phyloP scores from a whole-genome alignment of 1,140 invertebrate species.

The Ceratosolen fusciceps region DNA sequence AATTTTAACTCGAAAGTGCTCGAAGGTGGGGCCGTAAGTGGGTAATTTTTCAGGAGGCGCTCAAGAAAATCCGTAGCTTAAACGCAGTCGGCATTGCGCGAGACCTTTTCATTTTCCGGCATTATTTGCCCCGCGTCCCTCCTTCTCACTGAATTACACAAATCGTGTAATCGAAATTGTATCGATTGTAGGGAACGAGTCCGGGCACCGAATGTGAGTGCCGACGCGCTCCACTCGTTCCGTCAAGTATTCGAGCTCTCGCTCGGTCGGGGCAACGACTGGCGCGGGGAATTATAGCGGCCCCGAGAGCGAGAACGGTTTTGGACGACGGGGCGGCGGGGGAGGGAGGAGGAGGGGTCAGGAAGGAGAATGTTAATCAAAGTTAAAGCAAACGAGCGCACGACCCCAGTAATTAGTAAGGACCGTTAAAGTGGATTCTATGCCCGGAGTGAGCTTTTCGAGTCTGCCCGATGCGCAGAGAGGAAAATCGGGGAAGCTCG shows the following conservation, averaged over 20 bases:
- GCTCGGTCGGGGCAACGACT: constrained; percentile 20
- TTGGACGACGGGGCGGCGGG: constrained; percentile 20
- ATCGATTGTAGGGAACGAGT: constrained; percentile 49
- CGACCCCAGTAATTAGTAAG: constrained; percentile 59
- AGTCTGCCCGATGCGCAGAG: constrained; percentile 3
- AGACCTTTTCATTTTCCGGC: background rate
- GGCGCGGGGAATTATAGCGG: constrained; percentile 39
- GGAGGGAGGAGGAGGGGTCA: constrained; percentile 10
- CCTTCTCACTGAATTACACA: constrained; percentile 16
- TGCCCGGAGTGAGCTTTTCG: constrained; percentile 34
- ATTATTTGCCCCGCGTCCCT: background rate
- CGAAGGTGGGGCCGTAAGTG: background rate
- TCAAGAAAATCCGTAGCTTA: background rate
- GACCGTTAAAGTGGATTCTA: constrained; percentile 59
- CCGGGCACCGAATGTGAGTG: constrained; percentile 35
- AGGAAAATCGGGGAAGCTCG: constrained; percentile 29
- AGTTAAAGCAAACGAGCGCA: constrained; percentile 61
- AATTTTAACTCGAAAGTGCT: no score
- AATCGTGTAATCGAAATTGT: constrained; percentile 47
- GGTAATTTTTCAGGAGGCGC: background rate
- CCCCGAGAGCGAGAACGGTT: background rate
- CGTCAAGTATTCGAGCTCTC: constrained; percentile 51
- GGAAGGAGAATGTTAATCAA: constrained; percentile 60
- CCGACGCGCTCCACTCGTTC: constrained; percentile 15
- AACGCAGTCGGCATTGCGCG: background rate